phyloP scores from a whole-genome alignment of 2,888 invertebrate species.

The Drosophila pegasa region DNA sequence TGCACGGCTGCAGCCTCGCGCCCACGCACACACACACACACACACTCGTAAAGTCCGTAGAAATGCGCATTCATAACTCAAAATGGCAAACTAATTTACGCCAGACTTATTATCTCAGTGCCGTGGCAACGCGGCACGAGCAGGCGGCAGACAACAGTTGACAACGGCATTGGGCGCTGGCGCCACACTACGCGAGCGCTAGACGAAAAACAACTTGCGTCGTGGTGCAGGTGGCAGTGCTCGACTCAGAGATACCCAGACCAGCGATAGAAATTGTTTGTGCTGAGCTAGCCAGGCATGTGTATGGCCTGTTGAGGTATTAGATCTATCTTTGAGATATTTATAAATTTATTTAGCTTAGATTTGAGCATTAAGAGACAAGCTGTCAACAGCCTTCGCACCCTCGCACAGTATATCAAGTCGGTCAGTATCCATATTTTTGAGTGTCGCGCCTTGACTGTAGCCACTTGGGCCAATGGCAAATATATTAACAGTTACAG shows the following conservation, averaged over 20 bases:
- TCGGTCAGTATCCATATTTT: constrained; percentile 4
- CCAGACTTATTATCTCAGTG: constrained; percentile 76
- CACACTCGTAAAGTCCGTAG: constrained; percentile 39
- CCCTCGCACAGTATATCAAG: constrained; percentile 2
- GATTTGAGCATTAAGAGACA: background rate
- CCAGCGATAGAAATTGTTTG: background rate
- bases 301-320: background rate
- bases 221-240: background rate
- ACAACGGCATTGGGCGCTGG: constrained; percentile 39
- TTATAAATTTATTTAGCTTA: background rate
- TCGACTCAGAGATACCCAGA: background rate
- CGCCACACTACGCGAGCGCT: constrained; percentile 35
- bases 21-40: constrained; percentile 2
- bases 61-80: constrained; percentile 81
- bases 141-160: constrained; percentile 44
- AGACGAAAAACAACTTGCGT: constrained; percentile 55
- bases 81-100: constrained; percentile 80
- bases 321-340: background rate
- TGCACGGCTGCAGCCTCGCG: constrained; percentile 31
- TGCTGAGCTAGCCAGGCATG: background rate
- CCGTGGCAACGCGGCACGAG: constrained; percentile 60
- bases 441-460: constrained; percentile 25
- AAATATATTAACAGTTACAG: constrained; percentile 60
- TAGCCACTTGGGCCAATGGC: constrained; percentile 61
- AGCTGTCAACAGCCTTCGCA: background rate